Evolutionary conservation across 2,797 vertebrate species (phyloP), one percentile per base, ranked within the genome.

Genomic region (Orestias chungarensis): DNA sequence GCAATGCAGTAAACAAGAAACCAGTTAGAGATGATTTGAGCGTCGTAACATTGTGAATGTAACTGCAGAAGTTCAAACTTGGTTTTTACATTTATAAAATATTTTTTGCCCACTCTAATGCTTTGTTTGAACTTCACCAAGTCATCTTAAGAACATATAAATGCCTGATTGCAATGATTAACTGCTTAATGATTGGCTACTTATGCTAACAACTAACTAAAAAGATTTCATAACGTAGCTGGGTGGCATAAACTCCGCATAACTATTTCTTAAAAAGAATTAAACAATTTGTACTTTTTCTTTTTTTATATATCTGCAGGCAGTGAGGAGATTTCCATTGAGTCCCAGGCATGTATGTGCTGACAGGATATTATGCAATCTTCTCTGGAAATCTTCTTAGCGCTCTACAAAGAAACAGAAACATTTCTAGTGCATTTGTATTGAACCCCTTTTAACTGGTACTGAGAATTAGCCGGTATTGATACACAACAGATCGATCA

Each of bases 281-380:
- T 23, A 8, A 6, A 25, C 11, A 1, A 25, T 52, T 6, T 44
- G 72, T 79, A 15, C 14, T 76, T 86, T 2, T 80, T 67, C 77
- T 52, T 67, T 4, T 61, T 17, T 67, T 78, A 1, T 81, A 76
- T 87, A 67, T 86, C 73, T 65, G 1, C 82, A 98, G 96, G 96
- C 95, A 75, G 90, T 93, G 71, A 88, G 89, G 74, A 94, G 93
- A 79, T 95, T 94, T 78, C 87, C 90, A 49, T 92, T 92, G 70
- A 95, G 95, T 18, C 94, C 95, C 4, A 93, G 89, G 77, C 89
- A 93, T 95, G 94, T 95, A 90, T 71, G 75, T 80, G 6, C 52
- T 46, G 6, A 46, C n/a, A n/a, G n/a, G 55, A 8, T 18, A 68
- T 65, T 44, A 64, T 25, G 1, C 23, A 61, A 20, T 73, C 15